Base-by-base conservation (phyloP, 2,797 vertebrate genomes). In the Mastacembelus armatus region DNA sequence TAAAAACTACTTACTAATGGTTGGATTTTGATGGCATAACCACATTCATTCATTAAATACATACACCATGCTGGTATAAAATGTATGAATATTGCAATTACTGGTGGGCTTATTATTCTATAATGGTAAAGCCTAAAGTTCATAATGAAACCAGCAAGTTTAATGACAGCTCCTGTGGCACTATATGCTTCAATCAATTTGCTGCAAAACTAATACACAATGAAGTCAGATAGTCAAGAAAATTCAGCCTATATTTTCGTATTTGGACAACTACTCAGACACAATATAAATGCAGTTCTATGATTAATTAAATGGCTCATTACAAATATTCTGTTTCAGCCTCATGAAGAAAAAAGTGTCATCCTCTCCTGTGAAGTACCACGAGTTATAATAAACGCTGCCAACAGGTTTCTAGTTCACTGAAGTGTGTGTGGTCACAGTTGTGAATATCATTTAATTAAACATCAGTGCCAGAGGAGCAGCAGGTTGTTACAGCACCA, bases 401-500 rank as follows among this genome's bases (percentile, higher is more conserved):
- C 59, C 19, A 11, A 66, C 43, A 44, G 59, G 47, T 61, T 68
- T 63, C 22, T 24, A 54, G 61, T 48, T 77, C 43, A 51, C 65
- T 66, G 63, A 80, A 57, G 44, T 71, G 52, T 71, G 52, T 57
- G 71, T 75, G 76, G 71, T 83, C 86, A 82, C 75, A 78, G 85
- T 77, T 85, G 38, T 73, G 47, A 77, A 73, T 47, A 12, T 74
- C 14, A 10, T 64, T 72, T 71, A 71, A 74, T 68, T 78, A 69
- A n/a, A 68, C 2, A 62, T 68, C 74, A 84, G 69, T 60, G 80
- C 71, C 81, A 71, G 77, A 70, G 55, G 74, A 85, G 73, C 55
- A 61, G 61, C 52, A 78, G 75, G 80, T 79, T 78, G 81, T 77
- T 77, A 79, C 80, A 93, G 92, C 92, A 92, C 91, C 90, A 88